Evolutionary conservation across 2,888 invertebrate genomes (phyloP).

Genomic region (Dolichomitus sp.): DNA sequence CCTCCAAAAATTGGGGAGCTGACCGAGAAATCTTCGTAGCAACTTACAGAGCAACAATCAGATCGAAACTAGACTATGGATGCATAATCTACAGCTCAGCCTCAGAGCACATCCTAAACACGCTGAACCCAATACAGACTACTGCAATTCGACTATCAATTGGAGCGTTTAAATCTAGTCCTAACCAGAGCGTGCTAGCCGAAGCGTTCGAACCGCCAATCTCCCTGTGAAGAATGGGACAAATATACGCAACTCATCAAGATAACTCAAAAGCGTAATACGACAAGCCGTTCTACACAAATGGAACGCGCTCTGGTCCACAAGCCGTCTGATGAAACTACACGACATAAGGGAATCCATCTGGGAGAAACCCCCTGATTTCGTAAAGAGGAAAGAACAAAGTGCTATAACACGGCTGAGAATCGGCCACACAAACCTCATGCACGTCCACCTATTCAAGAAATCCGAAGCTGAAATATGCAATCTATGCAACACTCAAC

Average conservation of each 20-base stretch:
- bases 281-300: too few relatives aligned
- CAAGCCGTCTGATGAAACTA: too few relatives aligned
- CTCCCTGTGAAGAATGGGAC: conserved; percentile 34
- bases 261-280: too few relatives aligned
- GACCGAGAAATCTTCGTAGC: conserved; percentile 27
- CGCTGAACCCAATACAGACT: conserved; percentile 36
- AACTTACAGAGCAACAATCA: conserved; percentile 45
- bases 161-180: conserved; percentile 43
- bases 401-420: too few relatives aligned
- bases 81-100: conserved; percentile 44
- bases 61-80: conserved; percentile 56
- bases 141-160: conserved; percentile 38
- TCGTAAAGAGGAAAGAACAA: too few relatives aligned
- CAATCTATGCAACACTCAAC: too few relatives aligned
- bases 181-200: conserved; percentile 1
- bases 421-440: too few relatives aligned
- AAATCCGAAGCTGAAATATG: too few relatives aligned
- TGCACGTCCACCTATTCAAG: too few relatives aligned
- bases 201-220: conserved; percentile 26
- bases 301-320: too few relatives aligned
- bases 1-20: conserved; percentile 56
- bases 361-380: too few relatives aligned
- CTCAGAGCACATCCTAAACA: background rate
- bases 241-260: background rate
- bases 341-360: too few relatives aligned